Evolutionary conservation across 2,113 vertebrate species (phyloP), one percentile per base, ranked within the genome.

Genomic region (Prionailurus viverrinus): DNA sequence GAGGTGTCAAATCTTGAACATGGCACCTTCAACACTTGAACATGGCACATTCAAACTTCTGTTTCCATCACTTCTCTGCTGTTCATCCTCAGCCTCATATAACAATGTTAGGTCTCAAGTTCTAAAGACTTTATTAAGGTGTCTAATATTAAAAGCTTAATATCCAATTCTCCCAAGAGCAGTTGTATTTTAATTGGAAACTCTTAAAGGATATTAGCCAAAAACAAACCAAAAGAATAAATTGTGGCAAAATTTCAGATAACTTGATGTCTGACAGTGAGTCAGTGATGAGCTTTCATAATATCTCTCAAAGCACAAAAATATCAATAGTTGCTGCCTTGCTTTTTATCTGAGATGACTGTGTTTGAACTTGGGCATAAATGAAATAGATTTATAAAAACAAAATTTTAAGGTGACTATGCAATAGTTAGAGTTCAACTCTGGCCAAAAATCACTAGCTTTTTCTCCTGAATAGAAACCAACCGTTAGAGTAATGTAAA

Each of bases 381-480:
- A 36, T 61, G 81, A 89, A 94, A 76, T 33, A 95, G 21, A 78
- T 58, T 82, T 92, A 48, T 95, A 92, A 94, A 94, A 86, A 85
- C 61, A 48, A 71, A 71, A 86, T 66, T 61, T 80, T 97, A 96
- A 91, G 23, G 25, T 12, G 23, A 68, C 36, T 84, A n/a, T 39
- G 36, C 14, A 95, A 78, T 48, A 80, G 7, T 88, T 84, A 86
- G 33, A 89, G 85, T 90, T 92, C 29, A 90, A 91, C 13, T 33
- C 10, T 63, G n/a, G 45, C 71, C 45, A 94, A 95, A 84, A 94
- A 91, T 71, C 71, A 14, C 68, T 79, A 7, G 33, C 0, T 2
- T 81, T 95, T 97, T 82, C 36, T 94, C 14, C 23, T 29, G 6
- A 83, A 51, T 33, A 96, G 63, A 97, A 98, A 87, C 16, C 4